A percentile compares a stretch with the other conserved stretches of the same genome.
Conservation (phyloP, 1,140 invertebrate genomes). For the Euschistus heros region DNA sequence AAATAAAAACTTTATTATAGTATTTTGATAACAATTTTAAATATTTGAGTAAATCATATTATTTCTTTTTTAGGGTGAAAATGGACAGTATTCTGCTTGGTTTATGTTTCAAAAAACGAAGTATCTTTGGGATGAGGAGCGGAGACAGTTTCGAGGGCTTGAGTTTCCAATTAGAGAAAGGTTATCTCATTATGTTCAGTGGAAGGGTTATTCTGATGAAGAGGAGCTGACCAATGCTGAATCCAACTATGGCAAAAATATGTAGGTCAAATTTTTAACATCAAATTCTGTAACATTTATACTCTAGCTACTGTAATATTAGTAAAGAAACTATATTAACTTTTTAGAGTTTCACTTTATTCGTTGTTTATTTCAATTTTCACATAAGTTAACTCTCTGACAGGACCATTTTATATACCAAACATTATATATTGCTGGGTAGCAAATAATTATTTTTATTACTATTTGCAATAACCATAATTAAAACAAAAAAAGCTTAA, state of each 20-base stretch:
- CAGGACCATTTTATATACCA: too few species aligned
- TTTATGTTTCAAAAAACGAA: conserved; percentile 96
- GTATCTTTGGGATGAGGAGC: conserved; percentile 76
- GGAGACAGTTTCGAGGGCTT: conserved; percentile 66
- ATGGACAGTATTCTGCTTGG: conserved; percentile 42
- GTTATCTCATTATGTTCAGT: conserved; percentile 65
- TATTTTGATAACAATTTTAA: too few species aligned
- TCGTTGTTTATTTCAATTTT: too few species aligned
- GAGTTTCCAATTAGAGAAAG: conserved; percentile 68
- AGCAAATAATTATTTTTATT: too few species aligned
- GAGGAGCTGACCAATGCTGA: conserved; percentile 59
- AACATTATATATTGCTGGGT: too few species aligned
- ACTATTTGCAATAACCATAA: too few species aligned
- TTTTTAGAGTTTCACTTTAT: not conserved
- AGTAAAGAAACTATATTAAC: too few species aligned
- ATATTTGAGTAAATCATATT: not conserved
- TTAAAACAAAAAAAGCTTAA: too few species aligned
- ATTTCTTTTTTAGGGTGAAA: conserved; percentile 30
- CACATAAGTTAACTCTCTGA: too few species aligned
- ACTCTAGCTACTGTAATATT: too few species aligned
- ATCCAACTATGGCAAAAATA: conserved; percentile 79
- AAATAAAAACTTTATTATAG: too few species aligned
- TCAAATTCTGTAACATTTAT: too few species aligned
- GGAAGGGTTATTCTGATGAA: conserved; percentile 81
- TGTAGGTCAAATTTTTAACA: conserved; percentile 43